Evolutionary conservation across 2,113 vertebrate genomes (phyloP), one percentile per base, ranked within the genome.

Genomic region (Sinocyclocheilus anshuiensis): DNA sequence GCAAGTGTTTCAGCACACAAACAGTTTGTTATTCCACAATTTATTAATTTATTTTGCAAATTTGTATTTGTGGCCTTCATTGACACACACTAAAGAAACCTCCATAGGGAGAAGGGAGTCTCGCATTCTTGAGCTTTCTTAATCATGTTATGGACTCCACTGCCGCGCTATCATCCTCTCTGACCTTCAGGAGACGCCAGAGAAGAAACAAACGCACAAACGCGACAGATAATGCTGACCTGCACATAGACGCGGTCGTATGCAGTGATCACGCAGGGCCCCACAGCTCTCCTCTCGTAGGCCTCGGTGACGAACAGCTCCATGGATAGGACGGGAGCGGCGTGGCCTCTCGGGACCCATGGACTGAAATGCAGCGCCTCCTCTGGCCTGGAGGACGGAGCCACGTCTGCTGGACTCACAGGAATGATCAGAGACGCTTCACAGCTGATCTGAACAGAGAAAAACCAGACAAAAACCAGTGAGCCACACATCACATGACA

Each of bases 201-300:
- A 12, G 45, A 48, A 11, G 45, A 48, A 48, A 48, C 11, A 48
- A 11, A 7, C 29, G 2, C 2, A 45, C 9, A 45, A 45, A 45
- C 0, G 20, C 18, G 2, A 20, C 18, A 4, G 15, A 45, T 42
- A 67, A 29, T 26, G 39, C 79, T 12, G 83, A 97, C 96, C 95
- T 97, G 93, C 13, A 94, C 94, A 10, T 95, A 97, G 83, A 97
- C 92, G 0, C 94, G 93, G 53, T 94, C 93, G 74, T 94, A 90
- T 0, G 94, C 95, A 0, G 93, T 91, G 77, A 97, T 90, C 59
- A 95, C 89, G 2, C 94, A 95, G 1, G 95, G 95, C 13, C 96
- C 95, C 4, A 89, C 82, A 6, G 85, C 29, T 12, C 84, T 89
- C 80, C 91, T 69, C 87, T 92, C 50, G 39, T 92, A 95, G 85